These are phyloP conservation scores for Pyrocoelia pectoralis DNA, from an alignment of 2,888 invertebrate species.

Conservation along the genomic window DNA sequence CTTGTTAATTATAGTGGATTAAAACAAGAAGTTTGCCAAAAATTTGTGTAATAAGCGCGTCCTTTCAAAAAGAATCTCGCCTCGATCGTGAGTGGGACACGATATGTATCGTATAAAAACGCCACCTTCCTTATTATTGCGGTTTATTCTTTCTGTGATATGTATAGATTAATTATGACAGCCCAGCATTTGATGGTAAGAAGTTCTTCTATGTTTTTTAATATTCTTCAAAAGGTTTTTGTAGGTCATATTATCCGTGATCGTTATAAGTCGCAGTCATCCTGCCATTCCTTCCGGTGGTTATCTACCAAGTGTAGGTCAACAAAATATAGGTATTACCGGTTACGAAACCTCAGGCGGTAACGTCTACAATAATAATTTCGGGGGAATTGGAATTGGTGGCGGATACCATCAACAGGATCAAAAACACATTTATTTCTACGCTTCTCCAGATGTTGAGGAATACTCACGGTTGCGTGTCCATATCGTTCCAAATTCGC, in stretches of 20 bases:
- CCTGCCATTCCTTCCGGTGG: not conserved
- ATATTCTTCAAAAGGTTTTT: not conserved
- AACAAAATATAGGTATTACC: not conserved
- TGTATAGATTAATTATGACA: not conserved
- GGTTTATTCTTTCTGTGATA: not conserved
- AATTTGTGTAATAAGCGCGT: no score
- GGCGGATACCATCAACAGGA: slow-evolving; percentile 31
- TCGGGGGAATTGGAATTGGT: no score
- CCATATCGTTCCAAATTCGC: slow-evolving; percentile 42
- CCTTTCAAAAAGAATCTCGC: not conserved
- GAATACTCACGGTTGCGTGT: slow-evolving; percentile 42
- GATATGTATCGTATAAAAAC: not conserved
- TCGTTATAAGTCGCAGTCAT: not conserved
- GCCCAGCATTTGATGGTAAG: not conserved
- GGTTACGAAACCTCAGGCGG: not conserved
- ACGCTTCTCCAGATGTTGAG: slow-evolving; percentile 51
- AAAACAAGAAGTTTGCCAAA: not conserved
- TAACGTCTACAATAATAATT: no score
- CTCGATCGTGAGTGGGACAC: not conserved
- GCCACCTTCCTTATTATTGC: not conserved
- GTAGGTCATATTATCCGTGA: not conserved
- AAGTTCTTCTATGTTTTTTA: not conserved
- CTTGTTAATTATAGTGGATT: no score
- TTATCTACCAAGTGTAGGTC: not conserved
- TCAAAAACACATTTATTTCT: slow-evolving; percentile 53